phyloP scores from a whole-genome alignment of 2,797 vertebrate genomes.

The Lagorchestes hirsutus region DNA sequence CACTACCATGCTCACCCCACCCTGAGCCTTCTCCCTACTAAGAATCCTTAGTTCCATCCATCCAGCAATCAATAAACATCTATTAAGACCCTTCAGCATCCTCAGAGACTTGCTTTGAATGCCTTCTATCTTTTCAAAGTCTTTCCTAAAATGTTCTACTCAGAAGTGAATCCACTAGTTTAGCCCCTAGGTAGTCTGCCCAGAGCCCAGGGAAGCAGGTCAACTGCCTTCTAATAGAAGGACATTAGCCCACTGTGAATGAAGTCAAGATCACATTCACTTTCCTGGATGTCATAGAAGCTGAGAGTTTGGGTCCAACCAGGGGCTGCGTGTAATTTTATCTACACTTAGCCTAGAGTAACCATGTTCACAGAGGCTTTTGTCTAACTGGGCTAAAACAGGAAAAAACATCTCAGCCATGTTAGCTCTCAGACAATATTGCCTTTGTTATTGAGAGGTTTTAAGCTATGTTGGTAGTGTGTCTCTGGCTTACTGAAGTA shows the following conservation, averaged over 20 bases:
- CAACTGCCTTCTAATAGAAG: not conserved
- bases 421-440: not conserved
- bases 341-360: rapidly evolving
- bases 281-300: not conserved
- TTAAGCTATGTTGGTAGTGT: not conserved
- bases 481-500: not conserved
- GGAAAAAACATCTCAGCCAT: not conserved
- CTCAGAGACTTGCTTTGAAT: not conserved
- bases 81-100: not conserved
- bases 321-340: not conserved
- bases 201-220: not conserved
- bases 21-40: not conserved
- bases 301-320: not conserved
- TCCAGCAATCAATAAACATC: not conserved
- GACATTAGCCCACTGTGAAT: not conserved
- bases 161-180: not conserved
- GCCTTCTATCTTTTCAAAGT: not conserved
- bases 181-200: not conserved
- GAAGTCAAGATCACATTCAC: not conserved
- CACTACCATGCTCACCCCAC: too few relatives aligned
- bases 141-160: not conserved
- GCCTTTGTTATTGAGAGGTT: not conserved
- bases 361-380: not conserved
- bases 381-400: not conserved
- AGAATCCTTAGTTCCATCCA: not conserved